phyloP scores from a whole-genome alignment of 2,113 vertebrate genomes.

The Stercorarius parasiticus region DNA sequence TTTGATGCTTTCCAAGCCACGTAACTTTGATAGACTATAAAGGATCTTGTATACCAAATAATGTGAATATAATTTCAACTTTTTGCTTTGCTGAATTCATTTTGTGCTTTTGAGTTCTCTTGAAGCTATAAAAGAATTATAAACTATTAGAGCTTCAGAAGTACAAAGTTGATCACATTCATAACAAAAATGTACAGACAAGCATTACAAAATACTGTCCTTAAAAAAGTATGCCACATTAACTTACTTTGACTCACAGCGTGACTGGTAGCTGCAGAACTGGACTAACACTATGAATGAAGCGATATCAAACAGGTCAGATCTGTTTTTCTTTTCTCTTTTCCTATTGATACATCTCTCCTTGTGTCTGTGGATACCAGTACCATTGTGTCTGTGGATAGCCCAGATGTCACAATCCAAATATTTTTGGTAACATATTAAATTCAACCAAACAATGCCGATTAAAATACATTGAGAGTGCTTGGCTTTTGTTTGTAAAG shows the following conservation, averaged over 20 bases:
- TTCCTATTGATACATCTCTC: background rate
- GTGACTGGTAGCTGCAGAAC: background rate
- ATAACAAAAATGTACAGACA: background rate
- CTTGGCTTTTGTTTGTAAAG: background rate
- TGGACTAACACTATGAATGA: background rate
- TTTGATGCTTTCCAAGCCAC: background rate
- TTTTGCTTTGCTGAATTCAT: background rate
- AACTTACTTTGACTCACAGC: background rate
- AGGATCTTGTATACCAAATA: background rate
- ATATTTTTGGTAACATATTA: background rate
- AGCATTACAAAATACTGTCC: background rate
- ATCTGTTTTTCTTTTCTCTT: background rate
- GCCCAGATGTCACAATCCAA: background rate
- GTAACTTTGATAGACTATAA: background rate
- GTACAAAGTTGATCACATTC: background rate
- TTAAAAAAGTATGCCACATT: background rate
- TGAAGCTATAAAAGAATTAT: background rate
- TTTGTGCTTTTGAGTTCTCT: conserved; percentile 45
- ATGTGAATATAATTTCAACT: background rate
- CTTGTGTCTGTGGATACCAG: background rate
- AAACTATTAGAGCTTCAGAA: background rate
- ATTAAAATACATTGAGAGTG: background rate
- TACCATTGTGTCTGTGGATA: background rate
- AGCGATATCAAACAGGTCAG: background rate
- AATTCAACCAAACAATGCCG: background rate